Percentiles rank a stretch among this genome's conserved stretches.
phyloP scores from a whole-genome alignment of 2,797 vertebrate species.

The Otolemur crassicaudatus region DNA sequence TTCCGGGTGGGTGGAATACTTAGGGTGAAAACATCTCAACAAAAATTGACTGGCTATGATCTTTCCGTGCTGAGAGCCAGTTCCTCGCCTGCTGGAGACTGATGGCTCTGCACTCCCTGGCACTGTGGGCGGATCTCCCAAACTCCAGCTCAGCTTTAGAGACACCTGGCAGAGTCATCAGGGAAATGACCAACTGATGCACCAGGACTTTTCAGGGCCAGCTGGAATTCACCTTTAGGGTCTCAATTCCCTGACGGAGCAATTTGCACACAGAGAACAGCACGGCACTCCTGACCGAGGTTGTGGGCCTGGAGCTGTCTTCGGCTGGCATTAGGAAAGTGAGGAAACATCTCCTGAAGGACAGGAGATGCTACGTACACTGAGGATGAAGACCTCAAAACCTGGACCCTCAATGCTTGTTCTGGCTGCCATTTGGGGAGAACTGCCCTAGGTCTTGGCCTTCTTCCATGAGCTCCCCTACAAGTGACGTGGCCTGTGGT shows the following conservation, averaged over 20 bases:
- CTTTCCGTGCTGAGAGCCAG: not conserved
- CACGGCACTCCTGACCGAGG: not conserved
- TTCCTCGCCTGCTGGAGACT: not conserved
- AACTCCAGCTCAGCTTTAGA: not conserved
- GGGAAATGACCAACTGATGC: fast-evolving
- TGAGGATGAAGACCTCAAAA: fast-evolving
- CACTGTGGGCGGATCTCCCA: fast-evolving
- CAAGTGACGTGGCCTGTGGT: fast-evolving
- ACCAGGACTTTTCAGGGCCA: not conserved
- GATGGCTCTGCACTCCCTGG: fast-evolving
- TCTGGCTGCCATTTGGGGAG: not conserved
- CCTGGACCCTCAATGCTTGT: not conserved
- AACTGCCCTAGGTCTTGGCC: not conserved
- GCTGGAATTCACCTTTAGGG: fast-evolving
- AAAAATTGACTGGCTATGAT: not conserved
- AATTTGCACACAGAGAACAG: fast-evolving
- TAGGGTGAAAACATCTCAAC: not conserved
- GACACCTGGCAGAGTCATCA: fast-evolving
- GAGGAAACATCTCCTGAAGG: not conserved
- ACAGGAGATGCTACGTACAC: fast-evolving
- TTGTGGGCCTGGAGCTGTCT: fast-evolving
- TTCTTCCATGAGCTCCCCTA: not conserved
- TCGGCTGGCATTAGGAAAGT: fast-evolving
- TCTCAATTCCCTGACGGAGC: not conserved
- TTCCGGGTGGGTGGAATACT: not conserved